Base-by-base conservation (phyloP, 2,113 vertebrate genomes). In the Eidolon helvum region DNA sequence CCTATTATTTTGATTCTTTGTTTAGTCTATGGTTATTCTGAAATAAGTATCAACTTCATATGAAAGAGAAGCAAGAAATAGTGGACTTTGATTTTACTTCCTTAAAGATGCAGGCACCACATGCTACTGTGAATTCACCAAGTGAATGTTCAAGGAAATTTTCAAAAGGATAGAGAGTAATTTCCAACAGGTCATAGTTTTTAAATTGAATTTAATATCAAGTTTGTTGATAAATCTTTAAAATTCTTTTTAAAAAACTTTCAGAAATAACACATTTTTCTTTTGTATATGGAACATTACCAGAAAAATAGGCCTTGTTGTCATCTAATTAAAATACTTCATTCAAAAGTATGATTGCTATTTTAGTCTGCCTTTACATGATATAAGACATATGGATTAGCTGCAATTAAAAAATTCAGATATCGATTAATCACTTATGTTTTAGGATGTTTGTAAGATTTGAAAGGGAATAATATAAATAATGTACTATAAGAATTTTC, bases 381-480 rank as follows among this genome's bases (percentile, higher is more conserved):
- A 19, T 82, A 28, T 93, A 4, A 24, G 57, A 65, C 3, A 68
- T 53, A 24, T 38, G 4, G 33, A 59, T 79, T 66, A 66, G 10
- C 2, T 66, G 5, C 14, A 66, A 45, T 82, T 90, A 78, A 91
- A 75, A 82, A 82, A 74, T 59, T 93, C 22, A 90, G 15, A 18
- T 8, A 83, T 84, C 30, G 86, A 53, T 71, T 50, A 63, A 30
- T 66, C 66, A 0, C 78, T 45, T 63, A 35, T 43, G 10, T 43
- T 91, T 80, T 82, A 91, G 48, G 26, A 83, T 96, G 18, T 59
- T 63, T 91, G 35, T 1, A 85, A 84, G 9, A 69, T 93, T 89
- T 89, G 5, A 71, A 66, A 93, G 21, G 14, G 33, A 87, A 30
- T 77, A 55, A 30, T 89, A 35, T 2, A 85, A 82, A 48, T 88